These are phyloP conservation scores for Mormyrus hasselquistii DNA, from an alignment of 2,797 vertebrate species.

Conservation along the genomic window DNA sequence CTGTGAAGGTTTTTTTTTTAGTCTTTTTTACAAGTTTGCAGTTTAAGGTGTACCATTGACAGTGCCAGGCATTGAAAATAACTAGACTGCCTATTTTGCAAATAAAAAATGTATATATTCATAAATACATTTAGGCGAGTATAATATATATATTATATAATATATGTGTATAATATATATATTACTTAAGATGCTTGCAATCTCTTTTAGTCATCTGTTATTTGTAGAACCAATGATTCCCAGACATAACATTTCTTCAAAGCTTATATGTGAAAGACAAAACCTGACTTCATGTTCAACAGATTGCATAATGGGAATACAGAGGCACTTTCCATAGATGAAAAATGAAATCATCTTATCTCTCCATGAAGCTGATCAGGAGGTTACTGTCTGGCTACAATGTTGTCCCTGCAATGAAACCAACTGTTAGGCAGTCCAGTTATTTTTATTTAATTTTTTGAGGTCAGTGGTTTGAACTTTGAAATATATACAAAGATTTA, in stretches of 20 bases:
- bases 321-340: constrained; percentile 67
- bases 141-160: constrained; percentile 35
- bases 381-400: constrained; percentile 41
- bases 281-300: constrained; percentile 64
- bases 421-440: constrained; percentile 70
- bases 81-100: constrained; percentile 68
- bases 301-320: constrained; percentile 64
- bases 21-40: not conserved
- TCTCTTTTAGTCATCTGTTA: constrained; percentile 55
- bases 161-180: constrained; percentile 57
- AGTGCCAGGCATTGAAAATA: constrained; percentile 63
- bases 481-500: constrained; percentile 13
- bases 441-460: constrained; percentile 53
- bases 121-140: constrained; percentile 36
- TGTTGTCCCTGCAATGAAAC: constrained; percentile 62
- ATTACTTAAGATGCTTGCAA: constrained; percentile 62
- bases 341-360: constrained; percentile 51
- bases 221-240: constrained; percentile 50
- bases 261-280: constrained; percentile 59
- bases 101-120: constrained; percentile 53
- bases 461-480: constrained; percentile 46
- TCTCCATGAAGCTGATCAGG: constrained; percentile 43
- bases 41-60: constrained; percentile 37
- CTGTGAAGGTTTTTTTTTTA: constrained; percentile 43
- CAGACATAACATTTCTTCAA: constrained; percentile 38